Conservation (phyloP, 2,888 invertebrate species). For the Philopedon plagiatum region DNA sequence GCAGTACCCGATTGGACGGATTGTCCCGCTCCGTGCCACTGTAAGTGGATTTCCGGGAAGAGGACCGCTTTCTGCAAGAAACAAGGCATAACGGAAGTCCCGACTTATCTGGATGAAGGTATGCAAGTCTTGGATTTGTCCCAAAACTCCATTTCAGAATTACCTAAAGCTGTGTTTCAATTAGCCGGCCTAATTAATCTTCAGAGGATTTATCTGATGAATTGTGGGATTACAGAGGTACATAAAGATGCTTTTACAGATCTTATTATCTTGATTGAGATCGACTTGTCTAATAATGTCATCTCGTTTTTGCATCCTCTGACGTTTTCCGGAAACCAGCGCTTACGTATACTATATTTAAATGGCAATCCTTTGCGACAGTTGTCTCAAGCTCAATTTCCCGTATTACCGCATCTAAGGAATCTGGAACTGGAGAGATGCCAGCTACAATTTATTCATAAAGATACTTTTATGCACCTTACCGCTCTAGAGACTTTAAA, state of each 20-base stretch:
- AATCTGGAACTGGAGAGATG: slow-evolving; percentile 87
- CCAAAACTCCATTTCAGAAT: slow-evolving; percentile 82
- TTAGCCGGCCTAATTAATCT: slow-evolving; percentile 85
- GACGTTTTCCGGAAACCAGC: slow-evolving; percentile 88
- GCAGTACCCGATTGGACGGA: slow-evolving; percentile 86
- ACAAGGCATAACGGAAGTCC: slow-evolving; percentile 84
- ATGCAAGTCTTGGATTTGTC: slow-evolving; percentile 91
- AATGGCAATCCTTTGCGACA: slow-evolving; percentile 86
- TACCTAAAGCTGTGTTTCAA: slow-evolving; percentile 85
- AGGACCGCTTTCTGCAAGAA: slow-evolving; percentile 90
- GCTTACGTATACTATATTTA: slow-evolving; percentile 82
- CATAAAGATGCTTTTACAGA: slow-evolving; percentile 90
- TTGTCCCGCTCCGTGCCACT: slow-evolving; percentile 88
- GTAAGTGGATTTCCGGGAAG: slow-evolving; percentile 94
- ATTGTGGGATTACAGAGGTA: slow-evolving; percentile 82
- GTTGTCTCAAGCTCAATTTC: slow-evolving; percentile 85
- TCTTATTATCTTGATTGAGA: slow-evolving; percentile 87
- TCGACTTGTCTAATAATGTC: slow-evolving; percentile 88
- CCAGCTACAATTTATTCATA: slow-evolving; percentile 81
- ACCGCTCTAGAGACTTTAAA: slow-evolving; percentile 82
- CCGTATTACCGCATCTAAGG: slow-evolving; percentile 83
- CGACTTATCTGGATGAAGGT: slow-evolving; percentile 78
- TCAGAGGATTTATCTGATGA: slow-evolving; percentile 85
- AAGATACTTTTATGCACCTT: slow-evolving; percentile 83
- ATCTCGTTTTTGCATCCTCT: slow-evolving; percentile 81